Evolutionary conservation across 1,140 invertebrate genomes (phyloP).

Genomic region (Apis dorsata): DNA sequence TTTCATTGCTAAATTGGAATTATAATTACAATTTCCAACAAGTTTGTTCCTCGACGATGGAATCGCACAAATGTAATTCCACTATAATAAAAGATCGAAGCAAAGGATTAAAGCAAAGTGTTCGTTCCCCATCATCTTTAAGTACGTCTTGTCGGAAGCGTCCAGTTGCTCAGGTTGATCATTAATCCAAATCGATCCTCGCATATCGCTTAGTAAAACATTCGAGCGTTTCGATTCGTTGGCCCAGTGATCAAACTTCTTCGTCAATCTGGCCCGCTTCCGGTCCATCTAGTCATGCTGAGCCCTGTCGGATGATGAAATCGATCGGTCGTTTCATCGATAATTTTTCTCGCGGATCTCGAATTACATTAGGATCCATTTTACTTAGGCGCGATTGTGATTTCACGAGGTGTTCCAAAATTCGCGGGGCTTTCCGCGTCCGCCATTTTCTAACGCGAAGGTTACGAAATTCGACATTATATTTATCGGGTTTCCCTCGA

Average conservation of each 20-base stretch:
- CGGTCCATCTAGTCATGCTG: constrained; percentile 64
- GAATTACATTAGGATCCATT: neutral
- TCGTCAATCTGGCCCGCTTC: constrained; percentile 30
- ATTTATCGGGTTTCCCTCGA: constrained; percentile 23
- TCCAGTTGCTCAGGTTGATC: no score
- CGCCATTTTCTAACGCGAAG: constrained; percentile 45
- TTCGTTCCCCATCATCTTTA: no score
- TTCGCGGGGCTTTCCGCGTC: constrained; percentile 49
- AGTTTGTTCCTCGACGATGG: no score
- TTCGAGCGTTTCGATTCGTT: neutral
- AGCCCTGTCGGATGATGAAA: constrained; percentile 36
- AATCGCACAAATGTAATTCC: no score
- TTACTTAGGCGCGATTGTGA: constrained; percentile 68
- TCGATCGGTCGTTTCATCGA: constrained; percentile 32
- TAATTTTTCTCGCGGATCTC: neutral
- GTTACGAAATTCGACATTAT: constrained; percentile 29
- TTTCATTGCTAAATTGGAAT: no score
- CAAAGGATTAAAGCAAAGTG: no score
- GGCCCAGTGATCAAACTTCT: neutral
- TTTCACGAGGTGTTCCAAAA: constrained; percentile 73
- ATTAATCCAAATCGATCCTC: no score
- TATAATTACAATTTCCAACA: no score
- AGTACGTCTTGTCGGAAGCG: no score
- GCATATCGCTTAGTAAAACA: no score
- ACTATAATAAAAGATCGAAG: no score